A percentile compares a stretch with the other conserved stretches of the same genome.
phyloP scores from a whole-genome alignment of 2,797 vertebrate genomes.

The Cossypha dichroa region DNA sequence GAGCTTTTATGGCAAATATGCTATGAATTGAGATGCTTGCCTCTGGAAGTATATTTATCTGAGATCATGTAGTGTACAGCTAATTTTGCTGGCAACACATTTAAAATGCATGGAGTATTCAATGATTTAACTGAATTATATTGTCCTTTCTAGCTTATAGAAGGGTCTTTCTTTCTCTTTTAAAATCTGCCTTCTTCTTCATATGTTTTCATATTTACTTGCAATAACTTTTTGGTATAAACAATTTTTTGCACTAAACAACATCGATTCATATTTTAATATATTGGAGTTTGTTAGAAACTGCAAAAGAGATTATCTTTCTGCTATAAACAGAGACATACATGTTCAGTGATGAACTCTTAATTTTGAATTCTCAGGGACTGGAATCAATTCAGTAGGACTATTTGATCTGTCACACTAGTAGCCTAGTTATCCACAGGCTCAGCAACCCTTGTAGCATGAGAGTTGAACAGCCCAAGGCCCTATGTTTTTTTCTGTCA shows the following conservation, averaged over 20 bases:
- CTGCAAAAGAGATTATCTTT: not conserved
- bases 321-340: not conserved
- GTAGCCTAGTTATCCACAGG: not conserved
- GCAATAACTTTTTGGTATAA: not conserved
- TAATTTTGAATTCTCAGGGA: not conserved
- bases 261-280: not conserved
- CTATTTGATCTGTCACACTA: not conserved
- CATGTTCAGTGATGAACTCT: not conserved
- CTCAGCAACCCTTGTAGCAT: not conserved
- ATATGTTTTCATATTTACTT: not conserved
- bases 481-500: not conserved
- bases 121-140: not conserved
- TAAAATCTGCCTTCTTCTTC: not conserved
- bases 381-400: not conserved
- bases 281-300: not conserved
- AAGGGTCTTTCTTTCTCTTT: not conserved
- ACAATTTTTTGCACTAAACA: not conserved
- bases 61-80: constrained; percentile 2
- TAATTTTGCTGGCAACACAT: not conserved
- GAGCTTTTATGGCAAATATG: not conserved
- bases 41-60: not conserved
- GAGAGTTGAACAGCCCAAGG: not conserved
- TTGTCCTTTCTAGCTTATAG: not conserved
- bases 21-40: not conserved
- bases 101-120: not conserved